Evolutionary conservation across 37 sponge, comb jelly and placozoan genomes (phyloP).

Genomic region (Mnemiopsis leidyi): DNA sequence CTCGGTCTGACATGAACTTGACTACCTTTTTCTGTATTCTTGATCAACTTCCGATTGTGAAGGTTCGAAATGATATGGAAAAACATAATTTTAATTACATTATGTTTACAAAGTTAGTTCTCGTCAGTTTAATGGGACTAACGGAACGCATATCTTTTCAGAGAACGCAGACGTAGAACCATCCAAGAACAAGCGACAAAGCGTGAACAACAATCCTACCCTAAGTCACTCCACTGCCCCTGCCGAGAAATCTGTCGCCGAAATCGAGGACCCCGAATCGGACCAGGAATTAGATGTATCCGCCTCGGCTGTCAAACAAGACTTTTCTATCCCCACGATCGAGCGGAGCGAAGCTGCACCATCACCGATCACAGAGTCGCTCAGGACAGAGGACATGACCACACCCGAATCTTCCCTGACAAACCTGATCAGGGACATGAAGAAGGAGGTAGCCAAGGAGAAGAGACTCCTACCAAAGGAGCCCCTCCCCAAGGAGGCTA

Average conservation of each 20-base stretch:
- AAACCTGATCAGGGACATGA: conserved; percentile 48
- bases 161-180: not conserved
- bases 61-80: no score
- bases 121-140: no score
- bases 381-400: conserved; percentile 27
- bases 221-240: not conserved
- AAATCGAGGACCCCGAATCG: not conserved
- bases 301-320: not conserved
- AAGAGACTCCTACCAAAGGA: conserved; percentile 11
- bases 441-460: conserved; percentile 28
- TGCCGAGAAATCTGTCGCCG: not conserved
- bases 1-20: no score
- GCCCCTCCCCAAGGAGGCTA: not conserved
- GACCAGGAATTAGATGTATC: not conserved
- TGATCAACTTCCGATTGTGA: no score
- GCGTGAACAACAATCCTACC: not conserved
- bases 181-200: not conserved
- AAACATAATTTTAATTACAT: no score
- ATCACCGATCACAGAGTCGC: not conserved
- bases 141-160: not conserved
- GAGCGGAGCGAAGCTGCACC: not conserved
- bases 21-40: no score
- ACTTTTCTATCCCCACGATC: not conserved
- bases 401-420: conserved; percentile 60
- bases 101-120: no score